Percentiles rank a stretch among this genome's conserved stretches.
phyloP scores from a whole-genome alignment of 92 coral and sea anemone species.

The Zoanthus sansibaricus region DNA sequence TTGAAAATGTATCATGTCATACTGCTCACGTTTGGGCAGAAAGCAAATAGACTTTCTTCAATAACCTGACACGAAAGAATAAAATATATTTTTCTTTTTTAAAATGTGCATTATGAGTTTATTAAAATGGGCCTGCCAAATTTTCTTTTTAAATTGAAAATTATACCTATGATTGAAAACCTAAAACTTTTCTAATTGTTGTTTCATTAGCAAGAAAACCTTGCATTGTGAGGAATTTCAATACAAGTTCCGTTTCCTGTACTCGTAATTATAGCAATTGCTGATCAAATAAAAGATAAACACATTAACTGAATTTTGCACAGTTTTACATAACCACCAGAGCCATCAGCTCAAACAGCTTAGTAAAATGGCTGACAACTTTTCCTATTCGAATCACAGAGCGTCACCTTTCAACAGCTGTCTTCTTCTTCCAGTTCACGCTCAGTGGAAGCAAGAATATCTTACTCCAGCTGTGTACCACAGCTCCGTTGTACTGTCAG shows the following conservation, averaged over 20 bases:
- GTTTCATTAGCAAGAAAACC: neutral
- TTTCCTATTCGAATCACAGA: neutral
- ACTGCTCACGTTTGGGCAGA: too few species aligned
- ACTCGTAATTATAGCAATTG: neutral
- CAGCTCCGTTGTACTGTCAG: neutral
- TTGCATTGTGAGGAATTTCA: neutral
- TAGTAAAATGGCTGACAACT: neutral
- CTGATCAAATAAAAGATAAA: neutral
- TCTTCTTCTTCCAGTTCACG: neutral
- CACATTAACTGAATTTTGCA: neutral
- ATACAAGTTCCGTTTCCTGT: neutral
- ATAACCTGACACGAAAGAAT: too few species aligned
- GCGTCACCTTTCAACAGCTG: neutral
- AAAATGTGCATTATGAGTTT: too few species aligned
- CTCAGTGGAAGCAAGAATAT: conserved; percentile 3
- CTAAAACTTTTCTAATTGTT: neutral
- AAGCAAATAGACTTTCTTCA: too few species aligned
- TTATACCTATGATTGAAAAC: neutral
- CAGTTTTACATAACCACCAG: neutral
- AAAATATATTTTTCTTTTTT: too few species aligned
- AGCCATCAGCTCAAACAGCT: neutral
- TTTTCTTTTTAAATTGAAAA: too few species aligned
- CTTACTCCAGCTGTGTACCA: neutral
- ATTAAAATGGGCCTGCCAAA: too few species aligned
- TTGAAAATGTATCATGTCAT: too few species aligned